Base-by-base conservation (phyloP, 2,888 invertebrate genomes). In the Hirudinaria manillensis region DNA sequence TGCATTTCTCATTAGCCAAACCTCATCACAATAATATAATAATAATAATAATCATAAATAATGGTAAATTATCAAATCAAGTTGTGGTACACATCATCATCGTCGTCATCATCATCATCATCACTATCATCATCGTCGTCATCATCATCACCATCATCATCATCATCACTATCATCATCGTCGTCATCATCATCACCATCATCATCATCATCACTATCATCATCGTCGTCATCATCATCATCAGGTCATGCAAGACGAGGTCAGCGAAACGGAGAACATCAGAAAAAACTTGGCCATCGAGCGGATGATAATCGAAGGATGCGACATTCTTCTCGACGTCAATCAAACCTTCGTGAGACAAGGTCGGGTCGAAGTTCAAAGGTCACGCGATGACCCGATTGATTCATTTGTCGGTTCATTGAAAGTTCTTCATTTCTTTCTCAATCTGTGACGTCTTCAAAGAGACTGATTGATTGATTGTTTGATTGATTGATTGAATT, bases 321-420 rank as follows among this genome's bases (percentile, higher is more conserved):
- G 94, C 85, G 94, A 94, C 83, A 93, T 94, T 81, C 87, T 94
- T 66, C 87, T 94, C 73, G 94, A 94, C 82, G 93, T 93, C 29
- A 94, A 93, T 85, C 94, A 94, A 88, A 93, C 94, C 38, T 94
- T 94, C 86, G 93, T 94, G 61, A 88, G 94, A 79, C 93, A 94
- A 89, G 93, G 93, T 84, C 61, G 16, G 72, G 13, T 21, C 32
- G 16, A 16, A 56, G 56, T 3, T 24, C 56, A 56, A 56, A 56
- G 56, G 56, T 56, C 56, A 56, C 56, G 56, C 38, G 10, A 38
- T 38, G 38, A 38, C 38, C 38, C 38, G 38, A 6, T 38, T 38
- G 3, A 38, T 38, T 38, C 38, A 38, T 38, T 38, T 38, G 3
- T 38, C 38, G 38, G 38, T 38, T 10, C 4, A 38, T 38, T 38